Conservation (phyloP, 2,888 invertebrate species). For the Eueremaeus valkanovi region DNA sequence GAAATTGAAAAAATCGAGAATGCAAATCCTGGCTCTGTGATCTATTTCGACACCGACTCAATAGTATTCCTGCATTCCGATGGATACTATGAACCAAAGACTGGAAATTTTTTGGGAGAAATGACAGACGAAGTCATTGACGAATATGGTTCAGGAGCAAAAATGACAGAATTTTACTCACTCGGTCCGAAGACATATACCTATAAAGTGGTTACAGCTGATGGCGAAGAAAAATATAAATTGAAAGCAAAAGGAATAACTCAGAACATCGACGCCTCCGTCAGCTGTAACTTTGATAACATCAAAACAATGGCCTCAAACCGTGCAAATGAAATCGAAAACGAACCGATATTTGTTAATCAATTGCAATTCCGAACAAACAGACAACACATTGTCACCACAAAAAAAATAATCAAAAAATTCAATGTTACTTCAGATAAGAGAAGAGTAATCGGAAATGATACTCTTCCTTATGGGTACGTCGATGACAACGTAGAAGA, state of each 20-base stretch:
- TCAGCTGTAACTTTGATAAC: neutral
- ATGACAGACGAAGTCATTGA: constrained; percentile 51
- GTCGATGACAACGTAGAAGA: too few relatives aligned
- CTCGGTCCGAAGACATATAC: constrained; percentile 52
- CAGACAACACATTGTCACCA: neutral
- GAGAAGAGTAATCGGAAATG: neutral
- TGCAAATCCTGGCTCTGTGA: neutral
- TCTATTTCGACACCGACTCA: constrained; percentile 53
- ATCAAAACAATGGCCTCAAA: too few relatives aligned
- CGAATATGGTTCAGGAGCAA: constrained; percentile 46
- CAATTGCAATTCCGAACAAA: neutral
- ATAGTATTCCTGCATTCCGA: constrained; percentile 48
- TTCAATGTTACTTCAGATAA: neutral
- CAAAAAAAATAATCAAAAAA: neutral
- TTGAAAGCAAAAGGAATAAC: constrained; percentile 1
- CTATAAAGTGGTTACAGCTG: constrained; percentile 46
- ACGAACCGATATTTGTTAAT: neutral
- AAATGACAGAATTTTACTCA: constrained; percentile 50
- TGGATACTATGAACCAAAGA: constrained; percentile 47
- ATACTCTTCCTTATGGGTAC: neutral
- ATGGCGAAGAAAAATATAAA: neutral
- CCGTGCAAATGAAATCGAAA: too few relatives aligned
- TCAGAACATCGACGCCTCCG: neutral
- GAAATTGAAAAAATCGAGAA: neutral
- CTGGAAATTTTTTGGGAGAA: constrained; percentile 48